Evolutionary conservation across 2,113 vertebrate species (phyloP).

Genomic region (Leucoraja erinaceus): DNA sequence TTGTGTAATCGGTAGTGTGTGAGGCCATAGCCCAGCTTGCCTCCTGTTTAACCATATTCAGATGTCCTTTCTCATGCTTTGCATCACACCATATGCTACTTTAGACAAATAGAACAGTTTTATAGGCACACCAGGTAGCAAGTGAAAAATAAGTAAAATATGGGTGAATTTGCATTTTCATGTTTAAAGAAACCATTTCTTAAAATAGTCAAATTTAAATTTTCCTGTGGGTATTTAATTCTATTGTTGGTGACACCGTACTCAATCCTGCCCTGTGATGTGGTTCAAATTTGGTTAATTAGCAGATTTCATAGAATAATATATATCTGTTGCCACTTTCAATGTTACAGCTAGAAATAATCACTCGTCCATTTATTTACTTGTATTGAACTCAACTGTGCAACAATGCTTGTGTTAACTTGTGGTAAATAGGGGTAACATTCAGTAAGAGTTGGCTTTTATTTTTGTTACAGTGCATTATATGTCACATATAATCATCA

Average conservation of each 20-base stretch:
- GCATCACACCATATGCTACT: background rate
- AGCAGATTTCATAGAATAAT: background rate
- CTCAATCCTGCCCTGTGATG: slow-evolving; percentile 20
- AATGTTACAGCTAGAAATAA: background rate
- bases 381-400: background rate
- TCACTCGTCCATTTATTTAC: background rate
- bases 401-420: background rate
- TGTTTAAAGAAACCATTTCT: background rate
- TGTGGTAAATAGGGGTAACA: background rate
- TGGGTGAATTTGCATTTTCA: background rate
- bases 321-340: background rate
- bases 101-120: background rate
- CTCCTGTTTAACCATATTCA: background rate
- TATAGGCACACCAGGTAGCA: background rate
- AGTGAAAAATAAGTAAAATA: background rate
- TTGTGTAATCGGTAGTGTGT: background rate
- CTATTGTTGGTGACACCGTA: background rate
- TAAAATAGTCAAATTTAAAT: slow-evolving; percentile 14
- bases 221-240: background rate
- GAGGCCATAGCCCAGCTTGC: background rate
- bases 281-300: slow-evolving; percentile 1
- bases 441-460: too few species aligned
- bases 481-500: background rate
- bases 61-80: background rate
- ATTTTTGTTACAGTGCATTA: background rate